Evolutionary conservation across 2,113 vertebrate species (phyloP).

Genomic region (Dryoscopus gambensis): DNA sequence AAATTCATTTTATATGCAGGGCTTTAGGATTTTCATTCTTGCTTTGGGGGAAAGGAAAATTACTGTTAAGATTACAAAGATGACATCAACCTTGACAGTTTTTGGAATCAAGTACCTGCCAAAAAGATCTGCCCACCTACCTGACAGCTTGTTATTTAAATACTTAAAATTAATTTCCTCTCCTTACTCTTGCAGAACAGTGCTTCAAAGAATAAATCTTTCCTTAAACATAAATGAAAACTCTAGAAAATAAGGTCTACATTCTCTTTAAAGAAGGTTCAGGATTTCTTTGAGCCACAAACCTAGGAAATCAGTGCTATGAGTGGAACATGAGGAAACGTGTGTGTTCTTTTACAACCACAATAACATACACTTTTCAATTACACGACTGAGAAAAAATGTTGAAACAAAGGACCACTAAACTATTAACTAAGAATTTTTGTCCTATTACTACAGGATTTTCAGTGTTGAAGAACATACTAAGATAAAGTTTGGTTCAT

Average conservation of each 20-base stretch:
- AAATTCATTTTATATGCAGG: neutral
- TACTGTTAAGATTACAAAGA: neutral
- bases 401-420: neutral
- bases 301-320: neutral
- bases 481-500: neutral
- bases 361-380: neutral
- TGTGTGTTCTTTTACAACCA: neutral
- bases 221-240: conserved; percentile 15
- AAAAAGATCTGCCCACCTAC: neutral
- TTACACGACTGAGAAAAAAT: neutral
- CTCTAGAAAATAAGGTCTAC: neutral
- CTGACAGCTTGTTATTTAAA: neutral
- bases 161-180: neutral
- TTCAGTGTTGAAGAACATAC: neutral
- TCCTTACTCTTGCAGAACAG: neutral
- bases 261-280: neutral
- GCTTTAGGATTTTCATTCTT: neutral
- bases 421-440: neutral
- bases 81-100: neutral
- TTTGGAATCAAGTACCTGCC: neutral
- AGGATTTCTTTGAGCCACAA: neutral
- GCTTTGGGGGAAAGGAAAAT: neutral
- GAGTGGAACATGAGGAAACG: neutral
- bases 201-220: neutral
- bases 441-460: neutral